Evolutionary conservation across 2,113 vertebrate genomes (phyloP), one percentile per base, ranked within the genome.

Genomic region (Eulacestoma nigropectus): DNA sequence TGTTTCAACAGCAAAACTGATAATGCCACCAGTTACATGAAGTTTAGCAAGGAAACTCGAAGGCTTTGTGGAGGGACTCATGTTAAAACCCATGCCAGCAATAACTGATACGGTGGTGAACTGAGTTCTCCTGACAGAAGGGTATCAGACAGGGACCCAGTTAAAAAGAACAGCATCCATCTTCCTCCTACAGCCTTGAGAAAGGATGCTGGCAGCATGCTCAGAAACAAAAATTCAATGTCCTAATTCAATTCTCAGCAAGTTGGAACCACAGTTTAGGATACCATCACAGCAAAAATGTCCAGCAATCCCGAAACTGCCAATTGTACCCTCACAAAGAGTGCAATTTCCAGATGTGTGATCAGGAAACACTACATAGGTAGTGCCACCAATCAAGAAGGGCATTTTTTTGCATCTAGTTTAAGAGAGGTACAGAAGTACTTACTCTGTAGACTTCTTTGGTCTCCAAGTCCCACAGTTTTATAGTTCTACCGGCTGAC

Each of bases 381-480:
- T 4, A 42, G 37, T 8, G 22, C n/a, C 41, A 62, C 20, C 46
- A 59, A 59, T 7, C 19, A 44, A 78, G 35, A 64, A 47, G 13
- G 4, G 11, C 27, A 8, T 18, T 57, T 73, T 57, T 87, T 77
- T 27, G 6, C 47, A 81, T 9, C 7, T n/a, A n/a, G 13, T 47
- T 81, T 64, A 57, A 64, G 16, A 37, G 64, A 96, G 69, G 59
- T 84, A 98, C 99, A 23, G 46, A 96, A 73, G 60, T 86, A 98
- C 99, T 98, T 97, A 99, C 99, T 98, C 99, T 99, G 97, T 98
- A 99, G 97, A 99, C 97, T 98, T 99, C 99, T 98, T 99, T 99
- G 97, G 99, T 99, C 97, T 99, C 99, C 98, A 99, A 98, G 98
- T 99, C 98, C 99, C 99, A 99, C 97, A 99, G 98, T 97, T 99